phyloP scores from a whole-genome alignment of 2,797 vertebrate species.

The Pseudomugil tenellus region DNA sequence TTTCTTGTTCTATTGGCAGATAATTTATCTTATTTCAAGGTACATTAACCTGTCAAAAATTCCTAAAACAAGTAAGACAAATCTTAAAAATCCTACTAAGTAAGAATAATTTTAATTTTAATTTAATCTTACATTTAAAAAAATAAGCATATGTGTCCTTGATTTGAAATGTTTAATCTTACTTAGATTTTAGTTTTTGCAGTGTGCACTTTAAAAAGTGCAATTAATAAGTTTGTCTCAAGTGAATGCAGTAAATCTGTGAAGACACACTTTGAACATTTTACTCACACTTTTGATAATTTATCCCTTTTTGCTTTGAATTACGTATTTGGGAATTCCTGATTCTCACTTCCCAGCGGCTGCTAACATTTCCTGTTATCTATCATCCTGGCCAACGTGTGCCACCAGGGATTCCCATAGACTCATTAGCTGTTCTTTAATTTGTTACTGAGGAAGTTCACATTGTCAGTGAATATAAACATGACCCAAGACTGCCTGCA shows the following conservation, averaged over 20 bases:
- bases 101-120: no score
- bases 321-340: background rate
- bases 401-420: slow-evolving; percentile 13
- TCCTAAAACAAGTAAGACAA: no score
- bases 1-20: no score
- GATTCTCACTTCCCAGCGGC: background rate
- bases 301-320: background rate
- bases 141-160: no score
- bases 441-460: background rate
- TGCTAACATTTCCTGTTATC: background rate
- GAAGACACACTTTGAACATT: background rate
- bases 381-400: background rate
- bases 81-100: no score
- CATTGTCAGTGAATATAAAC: slow-evolving; percentile 5
- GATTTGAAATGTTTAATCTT: no score
- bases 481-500: slow-evolving; percentile 17
- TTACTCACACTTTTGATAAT: background rate
- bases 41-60: no score
- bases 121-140: no score
- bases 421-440: slow-evolving; percentile 12
- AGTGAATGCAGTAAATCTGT: background rate
- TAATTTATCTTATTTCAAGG: no score
- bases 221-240: background rate
- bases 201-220: background rate
- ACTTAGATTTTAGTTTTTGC: no score